These are phyloP conservation scores for Pseudomyrmex flavicornis DNA, from an alignment of 1,140 invertebrate genomes.

Conservation along the genomic window DNA sequence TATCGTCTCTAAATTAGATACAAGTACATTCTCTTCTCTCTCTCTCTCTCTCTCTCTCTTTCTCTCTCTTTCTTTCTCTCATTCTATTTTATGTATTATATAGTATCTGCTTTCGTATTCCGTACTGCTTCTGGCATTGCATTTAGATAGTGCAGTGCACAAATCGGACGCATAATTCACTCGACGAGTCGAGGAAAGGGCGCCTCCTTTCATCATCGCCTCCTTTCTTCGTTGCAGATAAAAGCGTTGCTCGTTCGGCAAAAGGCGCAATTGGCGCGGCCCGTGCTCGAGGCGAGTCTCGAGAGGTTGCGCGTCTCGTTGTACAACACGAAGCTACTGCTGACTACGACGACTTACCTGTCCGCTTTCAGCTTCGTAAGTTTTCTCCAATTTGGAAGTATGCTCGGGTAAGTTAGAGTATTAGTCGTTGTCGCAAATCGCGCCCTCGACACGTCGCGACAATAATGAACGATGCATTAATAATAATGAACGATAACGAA, in stretches of 20 bases:
- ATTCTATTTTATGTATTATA: neutral
- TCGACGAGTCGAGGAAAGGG: slow-evolving; percentile 55
- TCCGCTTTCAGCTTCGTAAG: slow-evolving; percentile 72
- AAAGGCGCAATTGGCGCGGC: slow-evolving; percentile 58
- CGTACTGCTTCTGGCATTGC: neutral
- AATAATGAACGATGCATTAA: neutral
- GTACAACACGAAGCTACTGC: slow-evolving; percentile 76
- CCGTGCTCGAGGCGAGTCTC: slow-evolving; percentile 57
- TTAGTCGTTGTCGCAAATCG: neutral
- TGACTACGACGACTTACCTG: slow-evolving; percentile 74
- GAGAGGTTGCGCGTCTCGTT: slow-evolving; percentile 72
- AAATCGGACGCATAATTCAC: slow-evolving; percentile 63
- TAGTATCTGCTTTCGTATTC: slow-evolving; percentile 15
- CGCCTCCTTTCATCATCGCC: slow-evolving; percentile 34
- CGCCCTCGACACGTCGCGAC: neutral
- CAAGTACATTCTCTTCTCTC: neutral
- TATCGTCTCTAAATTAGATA: slow-evolving; percentile 3
- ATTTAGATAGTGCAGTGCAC: slow-evolving; percentile 55
- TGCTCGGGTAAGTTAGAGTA: slow-evolving; percentile 78
- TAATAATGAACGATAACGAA: neutral
- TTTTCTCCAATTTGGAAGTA: slow-evolving; percentile 82
- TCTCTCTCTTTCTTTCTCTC: neutral
- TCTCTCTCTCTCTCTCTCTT: neutral
- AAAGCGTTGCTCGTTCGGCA: slow-evolving; percentile 72
- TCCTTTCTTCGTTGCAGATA: slow-evolving; percentile 71